Conservation (phyloP, 2,888 invertebrate genomes). For the Chamaedrilus cognettii region DNA sequence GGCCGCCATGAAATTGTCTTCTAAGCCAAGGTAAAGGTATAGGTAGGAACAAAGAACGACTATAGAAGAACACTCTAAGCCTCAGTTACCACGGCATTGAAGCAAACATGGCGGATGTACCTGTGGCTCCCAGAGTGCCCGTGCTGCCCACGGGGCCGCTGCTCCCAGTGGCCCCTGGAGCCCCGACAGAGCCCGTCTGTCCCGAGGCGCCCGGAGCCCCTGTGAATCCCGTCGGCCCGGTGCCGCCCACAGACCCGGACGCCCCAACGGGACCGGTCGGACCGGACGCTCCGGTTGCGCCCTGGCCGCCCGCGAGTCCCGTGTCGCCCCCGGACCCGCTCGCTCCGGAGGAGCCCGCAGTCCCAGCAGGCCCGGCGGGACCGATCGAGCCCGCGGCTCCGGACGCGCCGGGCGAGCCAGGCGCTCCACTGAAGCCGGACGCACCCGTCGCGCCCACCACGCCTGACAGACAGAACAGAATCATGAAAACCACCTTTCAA, state of each 20-base stretch:
- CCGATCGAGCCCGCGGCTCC: conserved; percentile 20
- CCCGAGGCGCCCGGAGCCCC: conserved; percentile 25
- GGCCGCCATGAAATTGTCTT: too few relatives aligned
- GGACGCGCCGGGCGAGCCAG: conserved; percentile 22
- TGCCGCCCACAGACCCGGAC: not conserved
- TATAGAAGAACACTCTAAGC: too few relatives aligned
- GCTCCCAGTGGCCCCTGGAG: not conserved
- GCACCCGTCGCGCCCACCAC: conserved; percentile 7
- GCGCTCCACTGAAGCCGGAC: conserved; percentile 13
- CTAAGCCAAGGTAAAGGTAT: too few relatives aligned
- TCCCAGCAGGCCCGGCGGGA: conserved; percentile 14
- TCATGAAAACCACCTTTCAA: too few relatives aligned
- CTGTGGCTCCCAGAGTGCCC: conserved; percentile 1
- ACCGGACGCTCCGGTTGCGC: conserved; percentile 21
- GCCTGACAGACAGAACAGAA: too few relatives aligned
- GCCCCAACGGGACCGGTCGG: conserved; percentile 13
- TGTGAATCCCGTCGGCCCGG: conserved; percentile 7
- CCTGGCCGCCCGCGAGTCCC: conserved; percentile 28
- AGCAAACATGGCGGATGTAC: too few relatives aligned
- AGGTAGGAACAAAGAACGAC: too few relatives aligned
- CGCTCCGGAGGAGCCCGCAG: conserved; percentile 10
- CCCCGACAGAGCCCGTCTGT: not conserved
- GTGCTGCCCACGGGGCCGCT: not conserved
- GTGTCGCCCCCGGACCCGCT: conserved; percentile 10
- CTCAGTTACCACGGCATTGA: too few relatives aligned